A percentile compares a stretch with the other conserved stretches of the same genome.
These are phyloP conservation scores for Macrotis lagotis DNA, from an alignment of 2,113 vertebrate genomes.

Conservation along the genomic window DNA sequence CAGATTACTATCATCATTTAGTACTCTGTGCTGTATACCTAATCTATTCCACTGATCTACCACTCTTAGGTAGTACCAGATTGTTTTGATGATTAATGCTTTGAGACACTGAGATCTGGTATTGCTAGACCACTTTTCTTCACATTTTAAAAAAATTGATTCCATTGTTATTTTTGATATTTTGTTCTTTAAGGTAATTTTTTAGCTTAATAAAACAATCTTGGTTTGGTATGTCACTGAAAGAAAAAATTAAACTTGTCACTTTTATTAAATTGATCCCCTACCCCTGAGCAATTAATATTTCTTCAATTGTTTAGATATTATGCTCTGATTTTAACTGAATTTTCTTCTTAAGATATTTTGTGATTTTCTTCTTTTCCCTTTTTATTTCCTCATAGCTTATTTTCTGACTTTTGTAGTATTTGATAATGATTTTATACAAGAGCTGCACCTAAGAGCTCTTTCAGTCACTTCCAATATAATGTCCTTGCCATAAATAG, in stretches of 20 bases:
- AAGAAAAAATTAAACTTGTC: neutral
- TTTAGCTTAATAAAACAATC: neutral
- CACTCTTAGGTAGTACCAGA: neutral
- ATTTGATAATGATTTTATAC: neutral
- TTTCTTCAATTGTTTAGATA: neutral
- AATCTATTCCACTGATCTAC: neutral
- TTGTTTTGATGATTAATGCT: neutral
- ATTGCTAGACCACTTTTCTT: neutral
- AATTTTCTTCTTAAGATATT: neutral
- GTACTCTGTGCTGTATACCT: neutral
- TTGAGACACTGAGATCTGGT: neutral
- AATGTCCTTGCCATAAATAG: neutral
- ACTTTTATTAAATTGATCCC: neutral
- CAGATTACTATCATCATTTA: neutral
- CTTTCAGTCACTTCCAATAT: neutral
- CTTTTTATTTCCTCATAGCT: neutral
- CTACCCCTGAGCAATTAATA: neutral
- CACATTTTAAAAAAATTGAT: neutral
- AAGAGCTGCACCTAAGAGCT: neutral
- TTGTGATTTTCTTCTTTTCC: neutral
- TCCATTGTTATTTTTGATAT: neutral
- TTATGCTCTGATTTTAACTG: neutral
- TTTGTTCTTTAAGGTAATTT: neutral
- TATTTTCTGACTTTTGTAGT: neutral
- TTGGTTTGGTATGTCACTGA: neutral